Evolutionary conservation across 2,113 vertebrate genomes (phyloP), one percentile per base, ranked within the genome.

Genomic region (western clawed frog (Xenopus tropicalis)): DNA sequence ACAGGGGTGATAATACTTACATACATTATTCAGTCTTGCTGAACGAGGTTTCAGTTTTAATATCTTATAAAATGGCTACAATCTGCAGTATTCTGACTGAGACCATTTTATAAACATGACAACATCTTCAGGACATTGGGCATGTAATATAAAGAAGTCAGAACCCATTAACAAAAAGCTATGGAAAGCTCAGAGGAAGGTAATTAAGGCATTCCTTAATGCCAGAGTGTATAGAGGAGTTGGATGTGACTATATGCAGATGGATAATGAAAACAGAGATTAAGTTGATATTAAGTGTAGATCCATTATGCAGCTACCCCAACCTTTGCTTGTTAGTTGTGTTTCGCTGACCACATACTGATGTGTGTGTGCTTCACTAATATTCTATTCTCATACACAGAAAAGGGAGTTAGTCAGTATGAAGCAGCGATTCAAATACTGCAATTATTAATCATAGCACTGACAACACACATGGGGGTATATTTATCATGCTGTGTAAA

Each of bases 41-140:
- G 82, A 79, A 80, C 77, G 78, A 84, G 83, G 64, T 70, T 82
- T 71, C 43, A 3, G 61, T 79, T 83, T 81, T 84, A 80, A 80
- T 81, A 81, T 80, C 72, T 76, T 79, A 66, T 0, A 1, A 81
- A 84, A 84, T 80, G 84, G 77, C 81, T 52, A 0, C 14, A 77
- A 79, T 78, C 80, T 77, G 79, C 73, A 78, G 82, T 79, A 80
- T 79, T 83, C 81, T 83, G 80, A 80, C 69, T 82, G 81, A 79
- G 83, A 72, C 80, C 79, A 79, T 85, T 83, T 83, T 83, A 83
- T 82, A 74, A 85, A 84, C 83, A 83, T 75, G 81, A 85, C 81
- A 85, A 82, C 80, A 69, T 82, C 81, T 80, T 71, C 20, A 0
- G 80, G 82, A 82, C 81, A 77, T 81, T 79, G 70, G 74, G 79